phyloP scores from a whole-genome alignment of 2,797 vertebrate species.

The Phrynocephalus guinanensis region DNA sequence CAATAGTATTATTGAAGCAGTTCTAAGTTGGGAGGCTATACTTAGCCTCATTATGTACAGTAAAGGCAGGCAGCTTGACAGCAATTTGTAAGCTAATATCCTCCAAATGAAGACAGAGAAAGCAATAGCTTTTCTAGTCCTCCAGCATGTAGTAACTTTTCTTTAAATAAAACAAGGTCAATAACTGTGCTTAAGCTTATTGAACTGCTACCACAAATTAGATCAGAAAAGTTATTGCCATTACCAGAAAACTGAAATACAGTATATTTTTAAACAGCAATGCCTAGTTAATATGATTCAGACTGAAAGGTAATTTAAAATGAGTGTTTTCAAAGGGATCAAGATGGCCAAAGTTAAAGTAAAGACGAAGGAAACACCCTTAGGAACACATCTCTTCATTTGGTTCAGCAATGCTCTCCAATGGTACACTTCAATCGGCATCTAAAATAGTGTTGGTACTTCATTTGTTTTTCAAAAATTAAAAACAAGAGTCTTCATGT shows the following conservation, averaged over 20 bases:
- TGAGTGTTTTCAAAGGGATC: background rate
- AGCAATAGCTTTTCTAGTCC: background rate
- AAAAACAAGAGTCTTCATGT: background rate
- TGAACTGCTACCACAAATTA: constrained; percentile 1
- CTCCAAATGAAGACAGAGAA: constrained; percentile 6
- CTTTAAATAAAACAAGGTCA: constrained; percentile 9
- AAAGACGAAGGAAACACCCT: background rate
- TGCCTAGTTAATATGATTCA: background rate
- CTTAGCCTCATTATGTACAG: background rate
- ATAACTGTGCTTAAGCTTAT: background rate
- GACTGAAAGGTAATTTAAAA: background rate
- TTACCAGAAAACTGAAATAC: background rate
- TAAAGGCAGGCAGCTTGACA: background rate
- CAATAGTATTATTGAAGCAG: background rate
- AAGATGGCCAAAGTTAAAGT: background rate
- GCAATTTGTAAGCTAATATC: constrained; percentile 4
- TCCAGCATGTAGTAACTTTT: background rate
- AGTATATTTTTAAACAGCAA: background rate
- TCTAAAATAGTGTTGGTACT: background rate
- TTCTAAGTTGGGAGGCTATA: background rate
- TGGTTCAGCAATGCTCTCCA: background rate
- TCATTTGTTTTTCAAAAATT: background rate
- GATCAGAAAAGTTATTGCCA: background rate
- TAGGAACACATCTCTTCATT: background rate
- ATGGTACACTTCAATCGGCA: background rate